Base-by-base conservation (phyloP, 92 coral and sea anemone species). In the Bergia sp. region DNA sequence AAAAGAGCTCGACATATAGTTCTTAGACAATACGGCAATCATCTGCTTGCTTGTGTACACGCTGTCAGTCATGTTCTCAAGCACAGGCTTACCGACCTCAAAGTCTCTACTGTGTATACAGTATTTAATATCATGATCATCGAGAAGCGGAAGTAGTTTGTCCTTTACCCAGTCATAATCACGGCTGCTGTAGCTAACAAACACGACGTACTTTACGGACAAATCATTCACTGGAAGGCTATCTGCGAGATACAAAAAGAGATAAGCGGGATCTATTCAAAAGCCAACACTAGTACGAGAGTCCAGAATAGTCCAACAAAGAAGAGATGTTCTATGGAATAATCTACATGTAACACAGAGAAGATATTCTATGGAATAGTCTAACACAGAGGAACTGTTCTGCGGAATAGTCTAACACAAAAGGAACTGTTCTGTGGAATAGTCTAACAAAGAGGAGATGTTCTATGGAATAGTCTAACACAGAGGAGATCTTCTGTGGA, bases 41-140 rank as follows among this genome's bases (percentile, higher is more conserved):
- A 82, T 50, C 15, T 82, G 86, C 21, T 45, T 45, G 29, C 86
- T 82, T 29, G 38, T 41, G 50, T 87, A 88, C 86, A 91, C 93
- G 49, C 88, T 91, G 85, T 91, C 93, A 64, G 87, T 84, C 93
- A 91, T 91, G 38, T 91, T 91, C 38, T 83, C 78, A 64, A 91
- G 82, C 64, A 91, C 85, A 20, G 93, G 89, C 85, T 61, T 82
- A 10, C 93, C 93, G 66, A 91, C 88, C 49, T 82, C 93, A 57
- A 91, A 91, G 88, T 91, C 93, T 77, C 93, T 50, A 86, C 73
- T 91, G 85, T 91, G 93, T 53, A 91, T 91, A 82, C 93, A 87
- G 89, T 88, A 91, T 9, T 45, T 71, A 9, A 91, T 43, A 9
- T 53, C 50, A 50, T 91, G 86, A 38, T 83, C 82, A 43, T 91